Conservation (phyloP, 1,140 invertebrate genomes). For the Drosophila fuyamai region DNA sequence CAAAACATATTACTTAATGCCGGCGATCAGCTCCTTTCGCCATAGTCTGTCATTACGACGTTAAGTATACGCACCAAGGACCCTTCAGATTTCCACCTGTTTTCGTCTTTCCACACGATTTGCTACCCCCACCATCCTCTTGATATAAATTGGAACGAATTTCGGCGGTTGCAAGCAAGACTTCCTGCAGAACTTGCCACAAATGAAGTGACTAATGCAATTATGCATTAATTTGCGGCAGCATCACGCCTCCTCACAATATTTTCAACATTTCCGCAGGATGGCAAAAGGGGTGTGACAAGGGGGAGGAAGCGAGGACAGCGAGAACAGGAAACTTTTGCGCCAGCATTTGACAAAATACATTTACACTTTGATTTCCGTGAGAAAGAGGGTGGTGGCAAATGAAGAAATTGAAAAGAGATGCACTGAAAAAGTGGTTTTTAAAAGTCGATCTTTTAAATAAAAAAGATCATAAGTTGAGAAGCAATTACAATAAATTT, state of each 20-base stretch:
- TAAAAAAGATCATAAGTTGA: no score
- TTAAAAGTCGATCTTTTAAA: no score
- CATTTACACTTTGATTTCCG: conserved; percentile 76
- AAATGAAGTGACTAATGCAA: conserved; percentile 77
- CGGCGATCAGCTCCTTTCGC: conserved; percentile 49
- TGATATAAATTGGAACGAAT: conserved; percentile 76
- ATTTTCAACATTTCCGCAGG: conserved; percentile 66
- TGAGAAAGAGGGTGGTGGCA: neutral
- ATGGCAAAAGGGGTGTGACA: neutral
- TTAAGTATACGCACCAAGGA: conserved; percentile 28
- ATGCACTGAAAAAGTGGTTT: neutral
- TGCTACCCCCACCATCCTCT: neutral
- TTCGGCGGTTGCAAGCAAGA: conserved; percentile 43
- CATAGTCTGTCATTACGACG: conserved; percentile 62
- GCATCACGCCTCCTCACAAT: conserved; percentile 46
- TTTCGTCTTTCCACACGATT: neutral
- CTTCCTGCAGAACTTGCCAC: conserved; percentile 22
- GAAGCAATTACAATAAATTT: no score
- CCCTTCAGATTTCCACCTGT: conserved; percentile 1
- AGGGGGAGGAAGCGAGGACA: conserved; percentile 1
- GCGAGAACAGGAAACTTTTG: conserved; percentile 47
- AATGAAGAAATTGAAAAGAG: neutral
- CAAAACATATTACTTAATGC: conserved; percentile 54
- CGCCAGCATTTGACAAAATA: conserved; percentile 67
- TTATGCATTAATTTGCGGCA: conserved; percentile 75